Evolutionary conservation across 2,797 vertebrate genomes (phyloP), one percentile per base, ranked within the genome.

Genomic region (Astyanax mexicanus): DNA sequence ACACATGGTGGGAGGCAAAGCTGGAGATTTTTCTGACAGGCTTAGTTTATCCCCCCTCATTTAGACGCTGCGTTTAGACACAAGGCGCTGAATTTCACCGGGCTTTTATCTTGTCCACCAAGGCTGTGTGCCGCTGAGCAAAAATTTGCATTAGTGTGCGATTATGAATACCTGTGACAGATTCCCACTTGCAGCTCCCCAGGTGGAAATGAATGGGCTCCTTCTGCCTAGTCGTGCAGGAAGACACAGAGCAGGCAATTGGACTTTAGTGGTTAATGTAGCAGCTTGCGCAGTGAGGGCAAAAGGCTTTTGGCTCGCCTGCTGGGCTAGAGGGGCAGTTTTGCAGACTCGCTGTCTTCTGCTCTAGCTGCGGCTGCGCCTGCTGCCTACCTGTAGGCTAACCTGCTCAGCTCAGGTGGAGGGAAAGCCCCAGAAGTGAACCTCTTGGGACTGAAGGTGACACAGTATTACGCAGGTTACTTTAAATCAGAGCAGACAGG

Each of bases 121-220:
- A 92, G 88, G 88, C 83, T 87, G 89, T 85, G 87, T 84, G 83
- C 79, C 42, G 69, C 87, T 80, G 86, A 90, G 90, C 84, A 85
- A 85, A 91, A 92, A 93, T 93, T 92, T 91, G 90, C 91, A 93
- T 93, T 93, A 92, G 90, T 89, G 90, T 88, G 88, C 90, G 90
- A 93, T 93, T 93, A 92, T 92, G 92, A 93, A 93, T 92, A 92
- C 92, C 91, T 92, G 90, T 92, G 93, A 93, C 92, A 93, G 92
- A 93, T 93, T 87, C 89, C 90, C 86, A 88, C 78, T 87, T 77
- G 85, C 73, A 85, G 87, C 91, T 91, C 90, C 90, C 88, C 88
- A 89, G 89, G 89, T 87, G 85, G 88, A 93, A 92, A 92, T 91
- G 91, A 94, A 93, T 92, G 89, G 90, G 89, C 90, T 92, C 87